Evolutionary conservation across 2,797 vertebrate genomes (phyloP), one percentile per base, ranked within the genome.

Genomic region (Chromis chromis): DNA sequence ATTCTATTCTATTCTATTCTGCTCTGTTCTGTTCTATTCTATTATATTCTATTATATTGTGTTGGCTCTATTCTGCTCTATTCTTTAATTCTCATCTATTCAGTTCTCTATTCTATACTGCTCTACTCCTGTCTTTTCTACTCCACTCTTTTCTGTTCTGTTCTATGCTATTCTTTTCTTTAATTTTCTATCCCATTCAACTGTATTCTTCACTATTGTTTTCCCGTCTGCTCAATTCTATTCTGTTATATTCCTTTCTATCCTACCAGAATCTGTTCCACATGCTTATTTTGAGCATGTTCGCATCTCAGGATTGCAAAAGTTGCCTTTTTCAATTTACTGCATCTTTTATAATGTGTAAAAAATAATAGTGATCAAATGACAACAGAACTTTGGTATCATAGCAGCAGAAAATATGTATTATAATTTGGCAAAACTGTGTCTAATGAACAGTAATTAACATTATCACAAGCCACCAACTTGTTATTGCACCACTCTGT

Each of bases 401-500:
- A 46, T 13, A 6, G n/a, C 44, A n/a, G 4, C 44, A 46, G 2
- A 24, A 70, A 54, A 33, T n/a, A 0, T 0, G 2, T 17, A 6
- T 16, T 13, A 24, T 9, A 56, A 57, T 28, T n/a, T 40, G 33
- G 17, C 52, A 16, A 55, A 72, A 42, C 19, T 31, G 6, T 25
- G 25, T 8, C 6, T 46, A 5, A 2, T 56, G 21, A 22, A 5
- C 4, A 27, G 8, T 28, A n/a, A 27, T 59, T 19, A 27, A 55
- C 2, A 61, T 48, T 12, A 24, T 31, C 12, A 56, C 40, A 36
- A 60, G 3, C 55, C 31, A 52, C 19, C 48, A 21, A 70, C 10
- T 19, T 53, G 33, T 71, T 55, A 16, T 11, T 77, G 46, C 27
- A 21, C 17, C 17, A 68, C 42, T 40, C 11, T 10, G 19, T 48